Percentiles rank a stretch among this genome's conserved stretches.
phyloP scores from a whole-genome alignment of 2,888 invertebrate species.

The Temnothorax ravouxi region DNA sequence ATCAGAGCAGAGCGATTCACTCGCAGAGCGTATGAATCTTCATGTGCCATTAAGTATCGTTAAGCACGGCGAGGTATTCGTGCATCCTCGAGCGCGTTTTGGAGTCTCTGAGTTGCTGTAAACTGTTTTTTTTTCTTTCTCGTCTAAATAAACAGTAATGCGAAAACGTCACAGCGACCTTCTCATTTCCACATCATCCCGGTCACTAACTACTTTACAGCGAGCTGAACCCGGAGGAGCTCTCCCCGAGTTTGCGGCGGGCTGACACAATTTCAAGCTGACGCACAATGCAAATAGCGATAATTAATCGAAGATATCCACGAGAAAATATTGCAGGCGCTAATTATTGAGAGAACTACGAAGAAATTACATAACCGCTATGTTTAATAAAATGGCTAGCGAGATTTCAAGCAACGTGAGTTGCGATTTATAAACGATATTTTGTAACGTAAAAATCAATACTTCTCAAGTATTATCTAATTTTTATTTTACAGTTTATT shows the following conservation, averaged over 20 bases:
- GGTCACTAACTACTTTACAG: constrained; percentile 42
- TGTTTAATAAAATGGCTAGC: background rate
- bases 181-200: constrained; percentile 62
- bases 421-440: background rate
- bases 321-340: constrained; percentile 21
- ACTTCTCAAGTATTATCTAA: background rate
- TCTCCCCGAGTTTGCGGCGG: background rate
- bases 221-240: background rate
- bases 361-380: background rate
- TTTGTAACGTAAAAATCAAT: background rate
- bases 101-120: constrained; percentile 67
- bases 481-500: background rate
- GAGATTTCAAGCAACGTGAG: background rate
- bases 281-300: background rate
- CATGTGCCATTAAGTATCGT: constrained; percentile 74
- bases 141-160: constrained; percentile 71
- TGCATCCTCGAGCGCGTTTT: constrained; percentile 52
- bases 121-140: constrained; percentile 71
- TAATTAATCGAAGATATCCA: constrained; percentile 3
- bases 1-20: constrained; percentile 26
- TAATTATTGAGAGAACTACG: background rate
- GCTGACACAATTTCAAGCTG: background rate
- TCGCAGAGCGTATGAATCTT: constrained; percentile 63
- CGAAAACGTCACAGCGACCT: constrained; percentile 54
- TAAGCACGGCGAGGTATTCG: constrained; percentile 61